Evolutionary conservation across 2,113 vertebrate species (phyloP).

Genomic region (Lonchura striata): DNA sequence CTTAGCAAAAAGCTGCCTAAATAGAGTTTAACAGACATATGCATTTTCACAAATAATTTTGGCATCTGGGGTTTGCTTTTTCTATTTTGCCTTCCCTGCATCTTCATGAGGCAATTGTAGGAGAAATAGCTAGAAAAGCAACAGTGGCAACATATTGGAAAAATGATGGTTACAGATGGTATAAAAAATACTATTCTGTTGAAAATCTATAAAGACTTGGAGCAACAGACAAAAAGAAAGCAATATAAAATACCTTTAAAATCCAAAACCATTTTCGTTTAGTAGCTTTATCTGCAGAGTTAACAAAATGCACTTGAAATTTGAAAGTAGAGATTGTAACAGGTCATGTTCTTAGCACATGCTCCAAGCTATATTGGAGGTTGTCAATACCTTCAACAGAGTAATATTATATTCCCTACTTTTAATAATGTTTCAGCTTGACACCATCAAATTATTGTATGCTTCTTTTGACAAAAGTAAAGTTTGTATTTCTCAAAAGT

Average conservation of each 20-base stretch:
- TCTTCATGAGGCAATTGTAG: neutral
- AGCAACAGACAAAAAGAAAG: neutral
- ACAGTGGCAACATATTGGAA: neutral
- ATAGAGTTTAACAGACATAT: neutral
- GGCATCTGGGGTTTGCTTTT: neutral
- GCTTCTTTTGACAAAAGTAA: neutral
- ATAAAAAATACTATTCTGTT: neutral
- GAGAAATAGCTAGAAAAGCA: neutral
- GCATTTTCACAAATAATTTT: neutral
- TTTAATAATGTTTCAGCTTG: neutral
- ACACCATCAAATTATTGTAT: neutral
- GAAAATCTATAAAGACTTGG: neutral
- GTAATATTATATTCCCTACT: neutral
- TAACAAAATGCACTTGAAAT: neutral
- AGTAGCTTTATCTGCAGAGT: neutral
- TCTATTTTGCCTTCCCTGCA: neutral
- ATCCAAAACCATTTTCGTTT: neutral
- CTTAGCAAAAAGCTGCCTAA: neutral
- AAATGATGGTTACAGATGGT: constrained; percentile 18
- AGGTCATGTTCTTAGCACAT: neutral
- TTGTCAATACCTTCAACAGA: neutral
- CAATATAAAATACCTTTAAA: neutral
- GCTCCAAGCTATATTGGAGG: neutral
- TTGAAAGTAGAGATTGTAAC: neutral
- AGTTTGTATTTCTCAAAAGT: neutral